phyloP scores from a whole-genome alignment of 2,797 vertebrate genomes.

The Rhabdophis nuchalis region DNA sequence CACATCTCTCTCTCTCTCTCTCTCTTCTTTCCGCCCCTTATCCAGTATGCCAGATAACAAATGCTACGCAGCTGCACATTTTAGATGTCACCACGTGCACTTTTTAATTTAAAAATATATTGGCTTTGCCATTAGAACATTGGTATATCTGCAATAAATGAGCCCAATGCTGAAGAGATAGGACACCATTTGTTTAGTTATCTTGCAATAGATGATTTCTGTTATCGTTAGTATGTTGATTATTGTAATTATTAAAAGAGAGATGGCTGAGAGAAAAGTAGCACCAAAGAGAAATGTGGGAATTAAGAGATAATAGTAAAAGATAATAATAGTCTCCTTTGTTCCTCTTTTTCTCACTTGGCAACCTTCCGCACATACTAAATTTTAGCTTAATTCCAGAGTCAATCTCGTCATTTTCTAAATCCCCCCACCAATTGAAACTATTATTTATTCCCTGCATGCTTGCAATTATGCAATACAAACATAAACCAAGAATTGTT shows the following conservation, averaged over 20 bases:
- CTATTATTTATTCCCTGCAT: conserved; percentile 48
- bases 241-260: conserved; percentile 68
- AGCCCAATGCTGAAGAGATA: conserved; percentile 54
- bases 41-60: conserved; percentile 32
- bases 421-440: conserved; percentile 29
- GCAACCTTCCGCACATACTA: conserved; percentile 53
- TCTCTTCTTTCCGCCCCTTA: conserved; percentile 28
- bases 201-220: conserved; percentile 65
- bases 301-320: conserved; percentile 65
- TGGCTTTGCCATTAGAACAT: conserved; percentile 60
- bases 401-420: conserved; percentile 48
- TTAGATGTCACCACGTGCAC: conserved; percentile 48
- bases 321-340: conserved; percentile 64
- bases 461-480: conserved; percentile 50
- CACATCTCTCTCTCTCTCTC: not conserved
- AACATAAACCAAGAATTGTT: conserved; percentile 33
- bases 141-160: conserved; percentile 55
- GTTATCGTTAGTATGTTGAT: conserved; percentile 67
- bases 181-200: conserved; percentile 63
- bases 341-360: conserved; percentile 60
- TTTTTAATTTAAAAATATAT: conserved; percentile 67
- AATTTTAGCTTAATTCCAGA: conserved; percentile 54
- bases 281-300: conserved; percentile 46
- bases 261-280: conserved; percentile 51
- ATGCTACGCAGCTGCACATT: conserved; percentile 29